A percentile compares a stretch with the other conserved stretches of the same genome.
Evolutionary conservation across 1,140 invertebrate genomes (phyloP).

Genomic region (Halotydeus destructor): DNA sequence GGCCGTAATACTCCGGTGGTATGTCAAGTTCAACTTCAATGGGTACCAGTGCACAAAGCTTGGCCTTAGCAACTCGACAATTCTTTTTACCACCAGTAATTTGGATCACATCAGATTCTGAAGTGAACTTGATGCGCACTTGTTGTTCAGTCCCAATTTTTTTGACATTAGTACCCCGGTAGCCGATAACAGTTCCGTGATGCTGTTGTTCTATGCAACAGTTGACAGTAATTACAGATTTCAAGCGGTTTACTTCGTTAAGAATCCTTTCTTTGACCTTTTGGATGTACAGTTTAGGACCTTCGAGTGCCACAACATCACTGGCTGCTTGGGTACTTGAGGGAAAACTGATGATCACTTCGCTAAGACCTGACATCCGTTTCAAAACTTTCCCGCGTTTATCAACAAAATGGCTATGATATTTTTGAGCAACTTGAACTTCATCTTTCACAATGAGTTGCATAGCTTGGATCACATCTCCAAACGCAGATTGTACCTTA

Average conservation of each 20-base stretch:
- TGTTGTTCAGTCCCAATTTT: conserved; percentile 53
- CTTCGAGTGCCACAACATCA: conserved; percentile 34
- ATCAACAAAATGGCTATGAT: conserved; percentile 87
- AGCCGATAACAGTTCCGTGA: conserved; percentile 69
- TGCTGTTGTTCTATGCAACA: conserved; percentile 63
- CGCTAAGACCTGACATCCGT: conserved; percentile 65
- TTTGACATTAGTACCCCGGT: conserved; percentile 59
- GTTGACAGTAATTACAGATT: conserved; percentile 47
- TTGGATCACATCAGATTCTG: conserved; percentile 56
- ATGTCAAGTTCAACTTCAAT: conserved; percentile 60
- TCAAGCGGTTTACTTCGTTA: conserved; percentile 61
- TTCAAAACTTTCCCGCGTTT: conserved; percentile 67
- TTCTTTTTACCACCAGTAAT: conserved; percentile 84
- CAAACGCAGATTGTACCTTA: conserved; percentile 59
- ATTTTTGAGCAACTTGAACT: conserved; percentile 59
- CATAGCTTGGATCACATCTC: conserved; percentile 58
- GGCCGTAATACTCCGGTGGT: conserved; percentile 86
- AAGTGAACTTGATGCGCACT: conserved; percentile 82
- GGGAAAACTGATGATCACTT: conserved; percentile 80
- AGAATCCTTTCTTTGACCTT: conserved; percentile 55
- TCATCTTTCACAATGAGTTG: conserved; percentile 59
- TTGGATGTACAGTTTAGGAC: conserved; percentile 63
- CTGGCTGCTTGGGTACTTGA: conserved; percentile 73
- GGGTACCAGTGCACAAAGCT: conserved; percentile 62
- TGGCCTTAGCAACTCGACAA: conserved; percentile 79